Evolutionary conservation across 2,888 invertebrate genomes (phyloP), one percentile per base, ranked within the genome.

Genomic region (Clunio marinus): DNA sequence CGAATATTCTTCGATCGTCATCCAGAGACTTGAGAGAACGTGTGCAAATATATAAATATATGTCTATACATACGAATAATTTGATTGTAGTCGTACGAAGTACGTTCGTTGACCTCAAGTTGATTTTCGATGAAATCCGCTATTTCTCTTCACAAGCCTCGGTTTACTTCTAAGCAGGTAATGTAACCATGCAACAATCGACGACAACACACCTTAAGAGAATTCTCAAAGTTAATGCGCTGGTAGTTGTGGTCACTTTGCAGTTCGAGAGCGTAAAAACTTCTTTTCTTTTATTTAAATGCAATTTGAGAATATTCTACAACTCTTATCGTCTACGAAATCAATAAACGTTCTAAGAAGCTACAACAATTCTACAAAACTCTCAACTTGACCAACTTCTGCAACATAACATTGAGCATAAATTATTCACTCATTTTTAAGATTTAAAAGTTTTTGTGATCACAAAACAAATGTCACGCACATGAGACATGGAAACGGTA

Each of bases 101-200:
- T 55, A 66, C 66, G 66, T 66, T 66, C 66, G 66, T 66, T 66
- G 66, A 66, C 51, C 66, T 25, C 55, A 45, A 3, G 46, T 60
- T 60, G 35, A 7, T 46, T 63, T 37, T 63, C 46, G 37, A 45
- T 46, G 17, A 7, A 51, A 15, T 15, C 15, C 45, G 45, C 32
- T 51, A 51, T 51, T 51, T 51, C 10, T 51, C 41, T 10, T 41
- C 41, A 13, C n/a, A 41, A 32, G 32, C 4, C 32, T 7, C 8
- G 41, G 24, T 65, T 65, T 65, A 17, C 46, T 37, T 46, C 28
- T 65, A 15, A 13, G 27, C 25, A n/a, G n/a, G n/a, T n/a, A 25
- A 27, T 57, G 25, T 4, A 57, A 8, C 4, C 57, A 15, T 22
- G 8, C 57, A 8, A 22, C 5, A 51, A 17, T 10, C 27, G 5